Evolutionary conservation across 2,797 vertebrate species (phyloP).

Genomic region (Urophycis tenuis): DNA sequence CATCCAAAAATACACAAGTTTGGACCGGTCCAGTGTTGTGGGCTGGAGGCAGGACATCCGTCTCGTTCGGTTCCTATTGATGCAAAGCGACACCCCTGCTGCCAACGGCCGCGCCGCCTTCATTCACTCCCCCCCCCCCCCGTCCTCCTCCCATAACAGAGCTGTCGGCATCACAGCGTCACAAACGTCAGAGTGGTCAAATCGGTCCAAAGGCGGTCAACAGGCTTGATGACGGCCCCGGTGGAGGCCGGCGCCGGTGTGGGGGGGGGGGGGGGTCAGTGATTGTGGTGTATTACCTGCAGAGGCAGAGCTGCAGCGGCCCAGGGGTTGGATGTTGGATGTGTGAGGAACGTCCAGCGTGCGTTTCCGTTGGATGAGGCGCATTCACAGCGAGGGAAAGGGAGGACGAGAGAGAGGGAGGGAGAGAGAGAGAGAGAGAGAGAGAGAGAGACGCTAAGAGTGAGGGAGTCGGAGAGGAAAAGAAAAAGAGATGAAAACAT

Average conservation of each 20-base stretch:
- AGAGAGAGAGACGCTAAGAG: slow-evolving; percentile 31
- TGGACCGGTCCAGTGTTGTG: not conserved
- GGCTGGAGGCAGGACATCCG: too few relatives aligned
- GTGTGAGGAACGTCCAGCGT: too few relatives aligned
- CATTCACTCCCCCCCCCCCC: too few relatives aligned
- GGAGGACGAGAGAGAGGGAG: not conserved
- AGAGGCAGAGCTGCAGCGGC: not conserved
- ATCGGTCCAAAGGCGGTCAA: not conserved
- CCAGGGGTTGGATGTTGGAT: not conserved
- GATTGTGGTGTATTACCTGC: not conserved
- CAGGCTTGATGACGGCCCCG: not conserved
- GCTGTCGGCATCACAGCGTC: not conserved
- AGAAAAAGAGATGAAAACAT: not conserved
- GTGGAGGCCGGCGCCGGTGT: too few relatives aligned
- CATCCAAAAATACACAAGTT: not conserved
- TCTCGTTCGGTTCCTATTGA: not conserved
- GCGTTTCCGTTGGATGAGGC: too few relatives aligned
- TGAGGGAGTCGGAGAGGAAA: not conserved
- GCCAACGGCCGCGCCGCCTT: too few relatives aligned
- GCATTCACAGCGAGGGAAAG: not conserved
- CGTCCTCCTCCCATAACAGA: too few relatives aligned
- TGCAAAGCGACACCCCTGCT: not conserved
- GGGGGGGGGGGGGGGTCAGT: not conserved
- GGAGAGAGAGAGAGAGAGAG: slow-evolving; percentile 11
- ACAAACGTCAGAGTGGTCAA: not conserved